Evolutionary conservation across 2,888 invertebrate genomes (phyloP), one percentile per base, ranked within the genome.

Genomic region (Micoletzkya japonica): DNA sequence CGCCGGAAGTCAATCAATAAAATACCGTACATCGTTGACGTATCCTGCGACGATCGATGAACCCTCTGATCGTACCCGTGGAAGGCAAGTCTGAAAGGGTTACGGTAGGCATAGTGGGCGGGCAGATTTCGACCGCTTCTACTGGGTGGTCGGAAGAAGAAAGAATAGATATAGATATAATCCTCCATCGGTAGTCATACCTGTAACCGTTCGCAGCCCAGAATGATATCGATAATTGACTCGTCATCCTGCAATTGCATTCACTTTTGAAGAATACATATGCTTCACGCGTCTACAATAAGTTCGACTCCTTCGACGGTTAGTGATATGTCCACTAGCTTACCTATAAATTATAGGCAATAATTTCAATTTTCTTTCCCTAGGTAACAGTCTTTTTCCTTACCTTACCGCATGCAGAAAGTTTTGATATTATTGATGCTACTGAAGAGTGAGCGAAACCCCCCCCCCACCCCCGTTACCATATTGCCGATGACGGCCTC

Each of bases 181-280:
- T 56, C 24, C 7, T 17, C 6, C 24, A 59, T 52, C 91, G 7
- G n/a, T n/a, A 24, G 10, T 17, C 10, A 91, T 2, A 91, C 90
- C 78, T 91, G 88, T 76, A 92, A 87, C 87, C 92, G 91, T 85
- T 94, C 93, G 86, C 93, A 93, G 73, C 92, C 91, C 84, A 92
- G 89, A 72, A 93, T 90, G 0, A 91, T 91, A 79, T 93, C 92
- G 64, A 95, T 88, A 34, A 95, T 90, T 79, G 91, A 92, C 78
- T 93, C 92, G 2, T 90, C 89, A 26, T 91, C 90, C 91, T 91
- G 83, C 0, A 86, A 85, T 72, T 72, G n/a, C 20, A 32, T 39
- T 61, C 20, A 28, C 24, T n/a, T n/a, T n/a, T n/a, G n/a, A n/a
- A n/a, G n/a, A n/a, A n/a, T n/a, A n/a, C n/a, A n/a, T n/a, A n/a